Conservation (phyloP, 35 echinoderm and acorn worm genomes). For the Holothuria glaberrima region DNA sequence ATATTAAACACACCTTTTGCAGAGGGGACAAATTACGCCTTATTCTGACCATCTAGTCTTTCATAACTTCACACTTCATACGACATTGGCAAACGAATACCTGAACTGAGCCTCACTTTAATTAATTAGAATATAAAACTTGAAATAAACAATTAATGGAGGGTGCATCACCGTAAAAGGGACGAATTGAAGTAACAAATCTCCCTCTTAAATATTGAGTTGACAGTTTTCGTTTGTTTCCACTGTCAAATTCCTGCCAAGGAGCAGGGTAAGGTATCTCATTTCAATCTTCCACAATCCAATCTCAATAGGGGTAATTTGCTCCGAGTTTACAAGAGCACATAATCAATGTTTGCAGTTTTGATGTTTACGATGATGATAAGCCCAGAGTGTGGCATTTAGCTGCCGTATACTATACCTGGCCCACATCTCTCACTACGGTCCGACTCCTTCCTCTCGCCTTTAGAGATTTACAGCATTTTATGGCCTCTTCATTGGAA, state of each 20-base stretch:
- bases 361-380: conserved; percentile 67
- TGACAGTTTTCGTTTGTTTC: conserved; percentile 31
- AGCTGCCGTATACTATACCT: conserved; percentile 9
- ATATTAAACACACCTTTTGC: too few relatives aligned
- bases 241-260: not conserved
- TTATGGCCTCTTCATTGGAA: conserved; percentile 63
- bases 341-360: conserved; percentile 66
- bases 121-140: conserved; percentile 63
- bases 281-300: conserved; percentile 53
- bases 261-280: not conserved
- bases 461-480: conserved; percentile 56
- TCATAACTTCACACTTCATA: too few relatives aligned
- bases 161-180: conserved; percentile 38
- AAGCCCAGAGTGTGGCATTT: conserved; percentile 61
- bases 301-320: conserved; percentile 67
- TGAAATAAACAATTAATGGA: conserved; percentile 60
- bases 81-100: not conserved
- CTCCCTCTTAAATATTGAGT: conserved; percentile 52
- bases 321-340: conserved; percentile 42
- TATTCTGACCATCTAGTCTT: too few relatives aligned
- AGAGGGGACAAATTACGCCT: too few relatives aligned
- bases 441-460: conserved; percentile 9
- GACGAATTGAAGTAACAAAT: conserved; percentile 48
- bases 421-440: conserved; percentile 51
- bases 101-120: conserved; percentile 54